These are phyloP conservation scores for Ginglymostoma cirratum DNA, from an alignment of 2,113 vertebrate genomes.

Conservation along the genomic window DNA sequence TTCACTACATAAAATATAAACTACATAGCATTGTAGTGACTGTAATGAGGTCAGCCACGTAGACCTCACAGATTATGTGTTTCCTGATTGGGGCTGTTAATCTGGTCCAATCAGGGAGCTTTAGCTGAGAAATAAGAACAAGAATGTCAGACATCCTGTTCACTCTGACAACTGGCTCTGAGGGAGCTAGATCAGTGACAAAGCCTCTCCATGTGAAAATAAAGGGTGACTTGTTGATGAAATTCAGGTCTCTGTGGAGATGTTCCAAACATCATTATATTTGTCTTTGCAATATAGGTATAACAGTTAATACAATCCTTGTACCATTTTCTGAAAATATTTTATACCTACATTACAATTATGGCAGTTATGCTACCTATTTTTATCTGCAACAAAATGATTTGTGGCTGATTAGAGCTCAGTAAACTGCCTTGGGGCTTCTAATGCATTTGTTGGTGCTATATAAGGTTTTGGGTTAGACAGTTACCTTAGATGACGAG, in stretches of 20 bases:
- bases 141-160: no score
- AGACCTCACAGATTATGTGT: no score
- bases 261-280: background rate
- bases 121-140: no score
- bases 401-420: background rate
- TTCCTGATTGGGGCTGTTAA: no score
- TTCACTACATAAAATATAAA: background rate
- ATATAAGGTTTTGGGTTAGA: background rate
- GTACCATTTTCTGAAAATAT: background rate
- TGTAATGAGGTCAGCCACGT: no score
- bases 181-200: no score
- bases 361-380: background rate
- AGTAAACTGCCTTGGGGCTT: background rate
- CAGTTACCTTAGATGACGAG: background rate
- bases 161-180: no score
- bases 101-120: no score
- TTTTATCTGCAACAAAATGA: background rate
- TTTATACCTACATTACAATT: background rate
- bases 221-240: no score
- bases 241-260: no score
- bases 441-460: background rate
- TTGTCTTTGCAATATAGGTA: background rate
- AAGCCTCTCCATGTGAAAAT: no score
- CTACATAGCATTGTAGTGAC: background rate
- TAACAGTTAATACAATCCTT: background rate